A percentile compares a stretch with the other conserved stretches of the same genome.
Evolutionary conservation across 2,888 invertebrate genomes (phyloP).

Genomic region (Eucera pruinosa): DNA sequence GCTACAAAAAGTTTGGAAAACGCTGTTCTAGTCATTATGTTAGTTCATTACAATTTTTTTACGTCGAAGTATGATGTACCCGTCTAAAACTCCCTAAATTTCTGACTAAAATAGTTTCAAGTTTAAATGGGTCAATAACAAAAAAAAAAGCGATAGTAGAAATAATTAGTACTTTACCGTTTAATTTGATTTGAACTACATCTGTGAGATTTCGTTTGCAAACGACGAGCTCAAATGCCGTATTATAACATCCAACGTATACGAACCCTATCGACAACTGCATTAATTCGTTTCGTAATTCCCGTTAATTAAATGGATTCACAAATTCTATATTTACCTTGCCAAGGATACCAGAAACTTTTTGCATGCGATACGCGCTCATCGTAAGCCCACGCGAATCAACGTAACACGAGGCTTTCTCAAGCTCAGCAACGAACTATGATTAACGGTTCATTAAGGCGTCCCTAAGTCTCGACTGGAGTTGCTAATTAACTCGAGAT

Average conservation of each 20-base stretch:
- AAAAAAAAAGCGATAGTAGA: no score
- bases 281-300: background rate
- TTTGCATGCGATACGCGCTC: conserved; percentile 1
- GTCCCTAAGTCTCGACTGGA: conserved; percentile 14
- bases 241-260: no score
- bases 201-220: background rate
- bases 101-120: no score
- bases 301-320: background rate
- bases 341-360: conserved; percentile 4
- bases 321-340: background rate
- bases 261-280: background rate
- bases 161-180: no score
- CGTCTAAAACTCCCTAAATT: no score
- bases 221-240: background rate
- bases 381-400: background rate
- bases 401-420: conserved; percentile 33
- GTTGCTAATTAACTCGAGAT: conserved; percentile 57
- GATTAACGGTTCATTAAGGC: conserved; percentile 61
- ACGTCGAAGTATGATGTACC: no score
- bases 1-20: no score
- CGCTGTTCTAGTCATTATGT: no score
- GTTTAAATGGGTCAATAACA: no score
- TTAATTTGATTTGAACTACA: background rate
- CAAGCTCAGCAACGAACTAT: conserved; percentile 34
- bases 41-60: no score